Base-by-base conservation (phyloP, 2,113 vertebrate genomes). In the Paradoxurus hermaphroditus region DNA sequence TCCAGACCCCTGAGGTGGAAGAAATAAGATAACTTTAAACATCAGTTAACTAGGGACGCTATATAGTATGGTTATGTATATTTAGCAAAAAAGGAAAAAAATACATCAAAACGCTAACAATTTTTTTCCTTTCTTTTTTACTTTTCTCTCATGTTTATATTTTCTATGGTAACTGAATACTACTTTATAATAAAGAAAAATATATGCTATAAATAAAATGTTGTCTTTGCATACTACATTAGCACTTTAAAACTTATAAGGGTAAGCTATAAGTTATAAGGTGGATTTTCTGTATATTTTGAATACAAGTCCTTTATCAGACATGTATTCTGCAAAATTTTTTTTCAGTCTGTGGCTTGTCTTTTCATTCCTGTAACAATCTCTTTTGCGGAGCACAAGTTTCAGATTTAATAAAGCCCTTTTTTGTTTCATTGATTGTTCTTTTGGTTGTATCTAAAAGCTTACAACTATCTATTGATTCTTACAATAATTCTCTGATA, bases 1-100 rank as follows among this genome's bases (percentile, higher is more conserved):
- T 87, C 7, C 31, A 91, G 72, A 12, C 2, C 2, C 9, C 14
- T 49, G 34, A 63, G 5, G 36, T 59, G 41, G 15, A 94, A 94
- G 19, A 90, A 96, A 78, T 62, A 70, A n/a, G 56, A 25, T 82
- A 49, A 94, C 31, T 75, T 94, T 87, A 95, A 95, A 78, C 10
- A 89, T 46, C 39, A 79, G 51, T 36, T 82, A 86, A 93, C 13
- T 84, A 96, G 79, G 25, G 19, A 77, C 19, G 65, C 9, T 21
- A 34, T 10, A 51, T 31, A 4, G 1, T 77, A 34, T 36, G 31
- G 41, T 49, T 91, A 72, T 46, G 25, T 49, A 63, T 63, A 27
- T 31, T 93, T 87, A 29, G n/a, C n/a, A 86, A 79, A 94, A 91
- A 77, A 53, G 34, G 12, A 56, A 94, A 88, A 5, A 65, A 95